phyloP scores from a whole-genome alignment of 2,888 invertebrate species.

The Hyposoter didymator region DNA sequence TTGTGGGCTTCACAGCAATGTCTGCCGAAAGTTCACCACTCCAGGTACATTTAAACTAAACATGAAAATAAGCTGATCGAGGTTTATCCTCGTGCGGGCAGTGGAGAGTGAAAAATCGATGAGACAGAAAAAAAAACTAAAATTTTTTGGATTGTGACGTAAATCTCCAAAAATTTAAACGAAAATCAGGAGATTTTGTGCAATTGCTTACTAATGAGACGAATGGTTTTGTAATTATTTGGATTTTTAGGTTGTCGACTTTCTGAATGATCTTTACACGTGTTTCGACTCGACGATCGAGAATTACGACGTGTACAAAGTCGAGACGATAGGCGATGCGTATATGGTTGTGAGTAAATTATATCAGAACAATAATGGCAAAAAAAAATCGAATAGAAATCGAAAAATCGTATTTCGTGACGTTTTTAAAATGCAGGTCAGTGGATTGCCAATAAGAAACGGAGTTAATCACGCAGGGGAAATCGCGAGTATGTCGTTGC shows the following conservation, averaged over 20 bases:
- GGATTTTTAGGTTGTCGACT: conserved; percentile 92
- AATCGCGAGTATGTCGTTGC: conserved; percentile 96
- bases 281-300: conserved; percentile 97
- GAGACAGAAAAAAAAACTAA: not conserved
- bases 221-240: conserved; percentile 2
- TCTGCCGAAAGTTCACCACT: conserved; percentile 96
- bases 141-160: not conserved
- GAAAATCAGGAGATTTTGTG: not conserved
- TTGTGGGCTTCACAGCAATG: conserved; percentile 96
- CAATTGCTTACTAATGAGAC: not conserved
- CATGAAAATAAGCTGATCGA: not conserved
- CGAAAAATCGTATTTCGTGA: not conserved
- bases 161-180: not conserved
- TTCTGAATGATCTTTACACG: conserved; percentile 97
- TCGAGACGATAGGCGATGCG: conserved; percentile 96
- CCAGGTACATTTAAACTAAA: conserved; percentile 85
- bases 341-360: conserved; percentile 93
- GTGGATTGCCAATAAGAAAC: conserved; percentile 95
- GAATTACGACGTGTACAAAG: conserved; percentile 97
- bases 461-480: conserved; percentile 96
- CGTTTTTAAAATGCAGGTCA: conserved; percentile 7
- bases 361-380: not conserved
- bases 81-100: no score
- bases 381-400: not conserved
- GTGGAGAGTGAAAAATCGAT: no score